Evolutionary conservation across 2,888 invertebrate species (phyloP).

Genomic region (Teleiodes luculella): DNA sequence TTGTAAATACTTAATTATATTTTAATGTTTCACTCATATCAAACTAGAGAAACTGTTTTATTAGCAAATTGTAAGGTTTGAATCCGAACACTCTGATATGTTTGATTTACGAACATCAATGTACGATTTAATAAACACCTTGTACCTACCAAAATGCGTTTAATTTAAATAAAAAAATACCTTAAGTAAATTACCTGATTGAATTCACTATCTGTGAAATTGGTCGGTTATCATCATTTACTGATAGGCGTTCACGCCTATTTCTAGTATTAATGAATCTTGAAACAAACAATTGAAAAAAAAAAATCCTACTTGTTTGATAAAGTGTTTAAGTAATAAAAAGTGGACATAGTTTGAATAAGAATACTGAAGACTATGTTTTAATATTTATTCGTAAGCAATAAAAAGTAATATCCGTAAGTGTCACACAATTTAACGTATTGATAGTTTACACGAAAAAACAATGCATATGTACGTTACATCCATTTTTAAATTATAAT

Average conservation of each 20-base stretch:
- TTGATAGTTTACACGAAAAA: constrained; percentile 45
- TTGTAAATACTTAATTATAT: constrained; percentile 73
- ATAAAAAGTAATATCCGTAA: constrained; percentile 72
- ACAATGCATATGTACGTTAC: constrained; percentile 43
- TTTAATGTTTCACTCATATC: constrained; percentile 75
- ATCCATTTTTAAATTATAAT: constrained; percentile 46
- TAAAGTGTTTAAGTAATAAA: too few relatives aligned
- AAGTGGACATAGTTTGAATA: constrained; percentile 25
- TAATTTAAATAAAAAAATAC: constrained; percentile 3
- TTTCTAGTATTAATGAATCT: too few relatives aligned
- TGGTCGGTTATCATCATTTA: too few relatives aligned
- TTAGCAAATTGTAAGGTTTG: constrained; percentile 68
- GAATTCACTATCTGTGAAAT: too few relatives aligned
- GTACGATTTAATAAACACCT: constrained; percentile 75
- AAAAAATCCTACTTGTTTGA: too few relatives aligned
- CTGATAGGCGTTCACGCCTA: too few relatives aligned
- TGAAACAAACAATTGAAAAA: too few relatives aligned
- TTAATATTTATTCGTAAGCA: constrained; percentile 77
- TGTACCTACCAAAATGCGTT: constrained; percentile 38
- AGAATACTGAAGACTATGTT: constrained; percentile 33
- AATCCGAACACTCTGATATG: constrained; percentile 60
- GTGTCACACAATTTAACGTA: constrained; percentile 67
- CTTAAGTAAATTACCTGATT: too few relatives aligned
- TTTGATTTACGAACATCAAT: constrained; percentile 70
- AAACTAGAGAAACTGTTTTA: constrained; percentile 71